A percentile compares a stretch with the other conserved stretches of the same genome.
Evolutionary conservation across 1,140 invertebrate species (phyloP).

Genomic region (Popillia japonica): DNA sequence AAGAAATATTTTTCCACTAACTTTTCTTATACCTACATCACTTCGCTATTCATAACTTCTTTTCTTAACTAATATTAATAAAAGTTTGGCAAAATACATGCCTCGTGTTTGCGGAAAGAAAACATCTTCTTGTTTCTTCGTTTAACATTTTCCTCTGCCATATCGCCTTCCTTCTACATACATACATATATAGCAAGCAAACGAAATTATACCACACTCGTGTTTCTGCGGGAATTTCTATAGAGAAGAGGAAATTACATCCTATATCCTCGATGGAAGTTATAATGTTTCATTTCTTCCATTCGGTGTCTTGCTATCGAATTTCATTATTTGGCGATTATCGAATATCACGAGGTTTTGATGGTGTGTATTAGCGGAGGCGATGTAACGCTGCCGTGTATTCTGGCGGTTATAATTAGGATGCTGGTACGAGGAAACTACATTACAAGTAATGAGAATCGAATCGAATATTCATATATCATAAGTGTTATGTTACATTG

Average conservation of each 20-base stretch:
- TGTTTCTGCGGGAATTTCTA: background rate
- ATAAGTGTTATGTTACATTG: background rate
- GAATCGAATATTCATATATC: constrained; percentile 5
- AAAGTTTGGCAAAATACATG: background rate
- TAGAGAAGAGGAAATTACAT: background rate
- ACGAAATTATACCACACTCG: background rate
- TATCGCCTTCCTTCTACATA: background rate
- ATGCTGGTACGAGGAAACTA: background rate
- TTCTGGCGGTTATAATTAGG: background rate
- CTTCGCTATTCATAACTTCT: constrained; percentile 9
- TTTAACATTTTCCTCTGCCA: background rate
- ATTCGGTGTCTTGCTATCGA: background rate
- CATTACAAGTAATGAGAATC: background rate
- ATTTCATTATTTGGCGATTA: background rate
- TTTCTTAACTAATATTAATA: constrained; percentile 8
- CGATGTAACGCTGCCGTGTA: background rate
- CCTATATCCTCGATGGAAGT: background rate
- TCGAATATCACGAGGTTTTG: background rate
- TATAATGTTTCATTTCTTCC: background rate
- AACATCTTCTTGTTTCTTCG: background rate
- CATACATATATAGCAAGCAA: background rate
- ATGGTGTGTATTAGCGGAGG: background rate
- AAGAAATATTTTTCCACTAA: background rate
- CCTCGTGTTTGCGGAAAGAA: background rate
- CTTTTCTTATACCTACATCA: background rate